These are phyloP conservation scores for Apis laboriosa DNA, from an alignment of 1,140 invertebrate genomes.

Conservation along the genomic window DNA sequence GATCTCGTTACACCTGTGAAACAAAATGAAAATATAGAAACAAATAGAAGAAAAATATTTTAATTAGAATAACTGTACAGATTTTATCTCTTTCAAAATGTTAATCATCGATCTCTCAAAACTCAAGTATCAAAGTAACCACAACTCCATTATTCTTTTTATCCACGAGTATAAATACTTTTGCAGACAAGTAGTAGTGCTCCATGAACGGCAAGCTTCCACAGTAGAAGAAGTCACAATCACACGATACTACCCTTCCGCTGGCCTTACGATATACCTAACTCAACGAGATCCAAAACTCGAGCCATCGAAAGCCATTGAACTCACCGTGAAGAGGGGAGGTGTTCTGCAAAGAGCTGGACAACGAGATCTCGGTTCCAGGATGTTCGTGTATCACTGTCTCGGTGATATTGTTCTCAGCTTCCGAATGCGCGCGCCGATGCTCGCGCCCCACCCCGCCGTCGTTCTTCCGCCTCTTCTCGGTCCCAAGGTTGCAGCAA, in stretches of 20 bases:
- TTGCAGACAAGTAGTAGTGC: too few species aligned
- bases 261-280: too few species aligned
- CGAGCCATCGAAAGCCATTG: background rate
- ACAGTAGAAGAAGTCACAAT: too few species aligned
- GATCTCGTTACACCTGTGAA: constrained; percentile 52
- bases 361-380: constrained; percentile 47
- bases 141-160: too few species aligned
- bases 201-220: too few species aligned
- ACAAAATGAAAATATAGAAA: too few species aligned
- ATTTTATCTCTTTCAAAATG: too few species aligned
- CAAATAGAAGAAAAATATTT: background rate
- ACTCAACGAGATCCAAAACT: background rate
- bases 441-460: constrained; percentile 46
- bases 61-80: too few species aligned
- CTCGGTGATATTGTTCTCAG: constrained; percentile 71
- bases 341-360: constrained; percentile 52
- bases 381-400: constrained; percentile 74
- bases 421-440: constrained; percentile 65
- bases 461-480: constrained; percentile 55
- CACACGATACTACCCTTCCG: too few species aligned
- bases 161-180: too few species aligned
- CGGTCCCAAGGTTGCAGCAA: constrained; percentile 51
- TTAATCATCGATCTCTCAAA: too few species aligned
- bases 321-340: constrained; percentile 58
- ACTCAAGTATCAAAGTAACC: too few species aligned